Base-by-base conservation (phyloP, 2,113 vertebrate genomes). In the Solenodon paradoxus region DNA sequence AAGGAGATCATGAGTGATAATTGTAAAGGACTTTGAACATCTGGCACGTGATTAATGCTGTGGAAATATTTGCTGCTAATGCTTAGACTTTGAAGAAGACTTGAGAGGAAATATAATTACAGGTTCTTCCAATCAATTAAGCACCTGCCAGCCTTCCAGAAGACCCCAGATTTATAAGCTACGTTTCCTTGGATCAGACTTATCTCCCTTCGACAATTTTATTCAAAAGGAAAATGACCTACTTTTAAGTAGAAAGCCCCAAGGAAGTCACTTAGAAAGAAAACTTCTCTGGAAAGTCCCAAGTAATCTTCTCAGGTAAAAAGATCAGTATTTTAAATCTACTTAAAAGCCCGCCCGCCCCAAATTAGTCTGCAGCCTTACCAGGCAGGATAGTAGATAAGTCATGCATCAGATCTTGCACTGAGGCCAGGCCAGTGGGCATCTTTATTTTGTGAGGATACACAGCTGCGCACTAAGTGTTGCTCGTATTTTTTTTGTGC, bases 61-160 rank as follows among this genome's bases (percentile, higher is more conserved):
- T 57, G 38, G 68, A 74, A 51, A 28, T 63, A 82, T 77, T 74
- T 69, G 26, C 10, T 66, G 42, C 49, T n/a, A 64, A 64, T 47
- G 51, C n/a, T 59, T 66, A 2, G 49, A 71, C 86, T 97, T 95
- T 84, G 57, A 85, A 90, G 94, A 95, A 66, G 35, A 72, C 69
- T 92, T 68, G 57, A 38, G 66, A 79, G 57, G 64, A 93, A 83
- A 77, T 84, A 51, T 82, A 96, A 97, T 92, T 89, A 92, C 5
- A 84, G 63, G 59, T 84, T 94, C 51, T 95, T 79, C 24, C 89
- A 71, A 75, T 75, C 57, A 66, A 66, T 93, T 68, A 88, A 94
- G 64, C 53, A 92, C 86, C 63, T 63, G n/a, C 59, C 40, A 57
- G 59, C 40, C 26, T 94, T 80, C 59, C 57, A 26, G 59, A 71